A percentile compares a stretch with the other conserved stretches of the same genome.
Conservation (phyloP, 2,888 invertebrate species). For the Nomada ruficornis region DNA sequence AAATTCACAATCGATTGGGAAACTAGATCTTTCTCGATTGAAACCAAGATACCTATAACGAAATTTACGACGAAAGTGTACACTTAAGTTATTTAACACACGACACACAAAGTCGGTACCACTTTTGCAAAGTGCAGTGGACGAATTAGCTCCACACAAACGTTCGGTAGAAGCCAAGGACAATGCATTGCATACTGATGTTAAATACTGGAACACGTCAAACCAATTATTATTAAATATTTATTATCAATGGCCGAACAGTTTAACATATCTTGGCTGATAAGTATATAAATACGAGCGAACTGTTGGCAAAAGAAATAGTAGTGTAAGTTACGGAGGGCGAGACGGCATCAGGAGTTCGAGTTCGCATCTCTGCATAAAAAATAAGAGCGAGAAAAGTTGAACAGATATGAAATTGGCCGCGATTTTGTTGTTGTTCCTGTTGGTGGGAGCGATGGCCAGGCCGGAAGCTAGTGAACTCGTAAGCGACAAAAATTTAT, state of each 20-base stretch:
- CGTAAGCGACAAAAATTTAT: background rate
- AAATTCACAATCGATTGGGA: too few relatives aligned
- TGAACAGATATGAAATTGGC: background rate
- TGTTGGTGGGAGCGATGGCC: background rate
- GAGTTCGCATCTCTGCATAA: background rate
- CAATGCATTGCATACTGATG: background rate
- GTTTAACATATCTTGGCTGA: background rate
- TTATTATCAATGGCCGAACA: conserved; percentile 5
- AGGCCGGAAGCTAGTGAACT: too few relatives aligned
- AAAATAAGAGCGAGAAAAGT: background rate
- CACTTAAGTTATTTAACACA: background rate
- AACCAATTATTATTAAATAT: background rate
- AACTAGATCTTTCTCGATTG: too few relatives aligned
- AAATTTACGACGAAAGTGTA: background rate
- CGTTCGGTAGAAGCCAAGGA: conserved; percentile 1
- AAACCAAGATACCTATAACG: too few relatives aligned
- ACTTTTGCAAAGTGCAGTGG: background rate
- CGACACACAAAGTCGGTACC: too few relatives aligned
- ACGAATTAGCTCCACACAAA: background rate
- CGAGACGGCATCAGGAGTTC: too few relatives aligned
- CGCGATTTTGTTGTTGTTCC: background rate
- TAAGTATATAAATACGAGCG: conserved; percentile 12
- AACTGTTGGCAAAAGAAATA: background rate
- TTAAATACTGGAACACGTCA: background rate
- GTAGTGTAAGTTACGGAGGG: background rate